These are phyloP conservation scores for Ctenicera cuprea DNA, from an alignment of 2,888 invertebrate species.

Conservation along the genomic window DNA sequence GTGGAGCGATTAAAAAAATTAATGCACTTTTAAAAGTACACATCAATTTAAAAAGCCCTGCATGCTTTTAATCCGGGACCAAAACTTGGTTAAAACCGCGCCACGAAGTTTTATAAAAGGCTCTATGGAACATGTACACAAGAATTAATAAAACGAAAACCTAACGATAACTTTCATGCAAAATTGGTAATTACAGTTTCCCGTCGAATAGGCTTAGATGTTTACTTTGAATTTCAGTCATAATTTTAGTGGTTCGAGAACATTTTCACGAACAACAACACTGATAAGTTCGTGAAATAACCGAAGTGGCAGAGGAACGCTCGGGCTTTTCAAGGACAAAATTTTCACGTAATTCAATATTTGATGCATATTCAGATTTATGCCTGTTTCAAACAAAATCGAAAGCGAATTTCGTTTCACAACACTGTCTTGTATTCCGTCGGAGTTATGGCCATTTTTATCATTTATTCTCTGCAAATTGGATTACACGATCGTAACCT, in stretches of 20 bases:
- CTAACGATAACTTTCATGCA: neutral
- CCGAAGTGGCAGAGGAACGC: neutral
- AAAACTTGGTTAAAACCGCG: neutral
- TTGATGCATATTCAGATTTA: conserved; percentile 22
- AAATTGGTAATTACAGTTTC: conserved; percentile 3
- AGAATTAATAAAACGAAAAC: neutral
- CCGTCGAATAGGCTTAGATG: neutral
- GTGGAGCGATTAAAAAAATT: neutral
- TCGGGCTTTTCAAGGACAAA: conserved; percentile 4
- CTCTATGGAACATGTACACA: too few species aligned
- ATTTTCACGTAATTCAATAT: conserved; percentile 21
- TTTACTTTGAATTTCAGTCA: neutral
- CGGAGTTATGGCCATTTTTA: conserved; percentile 5
- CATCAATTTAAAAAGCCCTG: conserved; percentile 1
- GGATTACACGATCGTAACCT: conserved; percentile 15
- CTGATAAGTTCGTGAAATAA: neutral
- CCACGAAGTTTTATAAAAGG: too few species aligned
- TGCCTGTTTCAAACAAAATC: conserved; percentile 4
- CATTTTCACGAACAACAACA: neutral
- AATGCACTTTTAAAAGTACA: conserved; percentile 4
- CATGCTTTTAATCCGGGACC: neutral
- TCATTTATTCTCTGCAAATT: conserved; percentile 13
- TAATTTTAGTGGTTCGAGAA: neutral
- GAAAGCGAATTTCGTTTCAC: conserved; percentile 24
- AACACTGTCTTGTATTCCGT: conserved; percentile 5